These are phyloP conservation scores for Formica aserva DNA, from an alignment of 2,888 invertebrate species.

Conservation along the genomic window DNA sequence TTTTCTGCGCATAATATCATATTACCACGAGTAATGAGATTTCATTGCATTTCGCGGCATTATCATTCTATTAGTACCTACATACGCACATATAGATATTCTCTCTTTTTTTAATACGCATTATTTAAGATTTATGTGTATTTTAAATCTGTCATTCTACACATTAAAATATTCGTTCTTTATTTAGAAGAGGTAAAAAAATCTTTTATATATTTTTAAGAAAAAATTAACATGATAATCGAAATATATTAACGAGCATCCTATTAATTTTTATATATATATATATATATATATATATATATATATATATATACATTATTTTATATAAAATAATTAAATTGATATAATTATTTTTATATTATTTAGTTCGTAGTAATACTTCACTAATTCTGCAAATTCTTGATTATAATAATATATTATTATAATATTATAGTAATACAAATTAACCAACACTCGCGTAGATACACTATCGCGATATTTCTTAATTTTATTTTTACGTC, in stretches of 20 bases:
- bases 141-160: background rate
- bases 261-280: too few relatives aligned
- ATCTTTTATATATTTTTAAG: background rate
- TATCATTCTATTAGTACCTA: slow-evolving; percentile 48
- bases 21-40: slow-evolving; percentile 61
- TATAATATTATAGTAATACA: background rate
- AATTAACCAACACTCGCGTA: background rate
- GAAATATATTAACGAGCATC: background rate
- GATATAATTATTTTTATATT: background rate
- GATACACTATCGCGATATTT: background rate
- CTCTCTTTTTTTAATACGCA: background rate
- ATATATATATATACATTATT: too few relatives aligned
- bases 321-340: background rate
- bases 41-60: slow-evolving; percentile 52
- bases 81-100: background rate
- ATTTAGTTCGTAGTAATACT: background rate
- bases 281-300: too few relatives aligned
- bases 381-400: background rate
- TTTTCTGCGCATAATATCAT: slow-evolving; percentile 57
- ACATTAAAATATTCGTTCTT: background rate
- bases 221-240: background rate
- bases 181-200: background rate
- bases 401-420: background rate
- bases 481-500: background rate
- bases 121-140: background rate